A percentile compares a stretch with the other conserved stretches of the same genome.
Evolutionary conservation across 2,113 vertebrate species (phyloP).

Genomic region (Hippolais icterina): DNA sequence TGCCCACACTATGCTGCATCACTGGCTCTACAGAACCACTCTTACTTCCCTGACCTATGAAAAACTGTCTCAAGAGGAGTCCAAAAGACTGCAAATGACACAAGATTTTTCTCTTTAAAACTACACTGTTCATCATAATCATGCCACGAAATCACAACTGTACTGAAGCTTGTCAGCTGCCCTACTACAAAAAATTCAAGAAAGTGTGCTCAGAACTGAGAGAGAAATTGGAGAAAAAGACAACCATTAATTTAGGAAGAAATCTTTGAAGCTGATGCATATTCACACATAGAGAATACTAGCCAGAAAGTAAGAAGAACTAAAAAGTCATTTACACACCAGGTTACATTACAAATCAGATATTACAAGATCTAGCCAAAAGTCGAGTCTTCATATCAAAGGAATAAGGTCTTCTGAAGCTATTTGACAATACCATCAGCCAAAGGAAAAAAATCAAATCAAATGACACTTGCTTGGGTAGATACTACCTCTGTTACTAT

Average conservation of each 20-base stretch:
- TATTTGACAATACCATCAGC: background rate
- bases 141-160: background rate
- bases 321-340: background rate
- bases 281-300: background rate
- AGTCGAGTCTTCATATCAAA: background rate
- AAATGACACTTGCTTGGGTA: accelerated
- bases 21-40: background rate
- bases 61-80: background rate
- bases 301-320: background rate
- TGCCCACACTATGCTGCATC: background rate
- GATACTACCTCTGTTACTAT: background rate
- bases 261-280: background rate
- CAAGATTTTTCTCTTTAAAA: background rate
- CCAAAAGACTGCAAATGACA: background rate
- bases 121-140: background rate
- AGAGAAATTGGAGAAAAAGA: background rate
- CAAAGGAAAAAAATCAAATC: background rate
- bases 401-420: background rate
- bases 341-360: background rate
- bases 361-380: background rate
- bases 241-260: background rate
- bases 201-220: background rate
- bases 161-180: background rate
- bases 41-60: background rate
- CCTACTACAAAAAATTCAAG: background rate